Evolutionary conservation across 2,888 invertebrate genomes (phyloP).

Genomic region (Brenthis daphne): DNA sequence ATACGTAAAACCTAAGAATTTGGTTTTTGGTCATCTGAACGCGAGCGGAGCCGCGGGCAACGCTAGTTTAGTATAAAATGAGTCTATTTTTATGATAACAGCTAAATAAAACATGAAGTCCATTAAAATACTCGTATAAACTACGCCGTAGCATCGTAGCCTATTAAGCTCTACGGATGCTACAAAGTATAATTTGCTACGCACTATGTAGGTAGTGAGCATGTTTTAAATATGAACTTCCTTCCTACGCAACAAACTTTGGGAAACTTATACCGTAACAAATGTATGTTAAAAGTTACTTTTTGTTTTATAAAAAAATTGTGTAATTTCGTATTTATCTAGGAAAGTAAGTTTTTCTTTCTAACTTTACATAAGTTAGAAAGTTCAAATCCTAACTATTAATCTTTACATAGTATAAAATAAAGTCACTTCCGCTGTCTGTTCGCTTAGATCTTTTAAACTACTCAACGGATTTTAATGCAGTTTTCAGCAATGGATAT

Average conservation of each 20-base stretch:
- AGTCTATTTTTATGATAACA: not conserved
- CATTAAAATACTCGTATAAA: not conserved
- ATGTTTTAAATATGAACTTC: constrained; percentile 13
- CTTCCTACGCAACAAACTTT: constrained; percentile 7
- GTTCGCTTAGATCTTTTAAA: too few species aligned
- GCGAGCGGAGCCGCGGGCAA: too few species aligned
- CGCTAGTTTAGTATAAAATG: not conserved
- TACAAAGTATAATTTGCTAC: constrained; percentile 13
- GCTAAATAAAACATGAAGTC: not conserved
- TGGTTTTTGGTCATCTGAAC: too few species aligned
- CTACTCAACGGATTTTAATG: too few species aligned
- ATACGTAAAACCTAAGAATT: too few species aligned
- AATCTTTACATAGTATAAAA: too few species aligned
- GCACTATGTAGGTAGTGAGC: not conserved
- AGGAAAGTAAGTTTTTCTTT: too few species aligned
- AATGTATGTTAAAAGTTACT: not conserved
- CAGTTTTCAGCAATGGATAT: too few species aligned
- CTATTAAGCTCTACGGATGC: not conserved
- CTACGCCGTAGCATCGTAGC: constrained; percentile 7
- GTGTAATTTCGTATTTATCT: not conserved
- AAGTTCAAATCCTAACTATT: too few species aligned
- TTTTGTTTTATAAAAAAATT: not conserved
- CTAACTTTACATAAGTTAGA: too few species aligned
- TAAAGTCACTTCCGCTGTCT: too few species aligned
- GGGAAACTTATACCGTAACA: constrained; percentile 3